Conservation (phyloP, 2,797 vertebrate species). For the Rhinatrema bivittatum region DNA sequence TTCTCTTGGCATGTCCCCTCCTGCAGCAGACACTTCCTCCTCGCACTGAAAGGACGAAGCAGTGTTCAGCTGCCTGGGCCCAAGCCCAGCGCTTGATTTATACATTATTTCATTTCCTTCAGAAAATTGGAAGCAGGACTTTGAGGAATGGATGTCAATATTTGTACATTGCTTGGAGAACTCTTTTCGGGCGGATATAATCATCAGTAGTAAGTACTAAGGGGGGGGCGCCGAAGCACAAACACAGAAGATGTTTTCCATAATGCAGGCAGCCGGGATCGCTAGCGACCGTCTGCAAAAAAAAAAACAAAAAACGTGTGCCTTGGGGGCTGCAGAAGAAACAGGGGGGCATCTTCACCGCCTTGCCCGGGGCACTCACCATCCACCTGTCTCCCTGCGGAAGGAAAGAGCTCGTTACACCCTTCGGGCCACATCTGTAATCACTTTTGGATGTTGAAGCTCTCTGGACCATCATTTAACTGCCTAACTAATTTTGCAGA, state of each 20-base stretch:
- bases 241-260: slow-evolving; percentile 33
- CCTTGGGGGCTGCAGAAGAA: slow-evolving; percentile 18
- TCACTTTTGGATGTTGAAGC: background rate
- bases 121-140: slow-evolving; percentile 73
- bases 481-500: slow-evolving; percentile 32
- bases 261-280: no score
- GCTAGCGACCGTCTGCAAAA: no score
- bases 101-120: slow-evolving; percentile 88
- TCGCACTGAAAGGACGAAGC: slow-evolving; percentile 75
- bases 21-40: slow-evolving; percentile 76
- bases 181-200: slow-evolving; percentile 58
- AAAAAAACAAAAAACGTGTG: no score
- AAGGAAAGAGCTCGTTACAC: background rate
- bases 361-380: slow-evolving; percentile 2
- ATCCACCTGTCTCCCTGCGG: slow-evolving; percentile 22
- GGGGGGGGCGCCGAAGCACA: slow-evolving; percentile 57
- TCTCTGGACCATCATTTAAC: slow-evolving; percentile 24
- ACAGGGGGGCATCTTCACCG: background rate
- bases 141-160: slow-evolving; percentile 60
- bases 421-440: background rate
- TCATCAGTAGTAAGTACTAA: slow-evolving; percentile 57
- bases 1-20: slow-evolving; percentile 76
- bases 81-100: slow-evolving; percentile 72
- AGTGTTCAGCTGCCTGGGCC: slow-evolving; percentile 72
- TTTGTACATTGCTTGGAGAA: slow-evolving; percentile 70